Percentiles rank a stretch among this genome's conserved stretches.
Evolutionary conservation across 2,113 vertebrate species (phyloP).

Genomic region (Hemiscyllium ocellatum): DNA sequence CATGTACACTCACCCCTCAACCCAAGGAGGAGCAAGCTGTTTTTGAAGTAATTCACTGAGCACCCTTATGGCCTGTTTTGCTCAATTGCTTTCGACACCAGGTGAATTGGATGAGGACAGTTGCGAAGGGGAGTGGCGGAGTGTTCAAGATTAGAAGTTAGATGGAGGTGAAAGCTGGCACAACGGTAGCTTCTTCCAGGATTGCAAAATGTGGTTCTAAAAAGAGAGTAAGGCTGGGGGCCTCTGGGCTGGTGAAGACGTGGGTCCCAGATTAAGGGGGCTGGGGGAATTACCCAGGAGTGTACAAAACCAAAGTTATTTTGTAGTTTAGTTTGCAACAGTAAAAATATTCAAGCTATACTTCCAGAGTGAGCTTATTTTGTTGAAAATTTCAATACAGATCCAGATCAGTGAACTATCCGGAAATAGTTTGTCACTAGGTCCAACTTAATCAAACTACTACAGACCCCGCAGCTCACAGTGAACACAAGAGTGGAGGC

Average conservation of each 20-base stretch:
- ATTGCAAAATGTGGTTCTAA: too few relatives aligned
- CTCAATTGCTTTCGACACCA: too few relatives aligned
- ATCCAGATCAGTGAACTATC: neutral
- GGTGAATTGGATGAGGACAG: neutral
- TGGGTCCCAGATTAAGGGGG: neutral
- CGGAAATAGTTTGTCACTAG: neutral
- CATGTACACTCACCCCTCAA: neutral
- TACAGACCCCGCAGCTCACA: too few relatives aligned
- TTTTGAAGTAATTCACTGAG: neutral
- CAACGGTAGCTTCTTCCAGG: too few relatives aligned
- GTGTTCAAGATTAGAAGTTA: too few relatives aligned
- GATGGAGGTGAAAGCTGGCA: too few relatives aligned
- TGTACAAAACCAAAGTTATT: neutral
- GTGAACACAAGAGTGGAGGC: neutral
- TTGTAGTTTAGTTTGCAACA: neutral
- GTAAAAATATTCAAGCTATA: neutral
- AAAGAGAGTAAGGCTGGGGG: neutral
- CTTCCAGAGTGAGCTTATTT: neutral
- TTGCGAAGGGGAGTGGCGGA: too few relatives aligned
- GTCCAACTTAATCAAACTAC: neutral
- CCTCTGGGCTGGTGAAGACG: neutral
- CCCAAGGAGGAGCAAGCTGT: neutral
- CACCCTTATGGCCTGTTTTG: neutral
- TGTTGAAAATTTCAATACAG: neutral
- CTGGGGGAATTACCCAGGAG: neutral